Evolutionary conservation across 1,140 invertebrate species (phyloP).

Genomic region (Brachionus koreanus): DNA sequence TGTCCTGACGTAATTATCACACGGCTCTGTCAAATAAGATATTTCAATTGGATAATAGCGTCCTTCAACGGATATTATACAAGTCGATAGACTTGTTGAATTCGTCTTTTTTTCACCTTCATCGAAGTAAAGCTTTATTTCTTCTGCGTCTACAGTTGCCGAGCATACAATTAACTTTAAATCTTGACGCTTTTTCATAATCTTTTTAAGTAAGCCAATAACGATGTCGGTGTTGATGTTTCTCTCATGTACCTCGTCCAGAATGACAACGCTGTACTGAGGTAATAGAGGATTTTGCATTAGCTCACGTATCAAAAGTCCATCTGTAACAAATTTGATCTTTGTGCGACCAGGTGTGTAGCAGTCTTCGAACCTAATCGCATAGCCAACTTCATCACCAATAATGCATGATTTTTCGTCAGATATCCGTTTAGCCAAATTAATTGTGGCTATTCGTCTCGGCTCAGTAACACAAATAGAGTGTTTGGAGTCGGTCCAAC

Average conservation of each 20-base stretch:
- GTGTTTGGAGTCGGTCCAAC: slow-evolving; percentile 67
- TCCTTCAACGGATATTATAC: slow-evolving; percentile 82
- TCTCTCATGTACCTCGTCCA: slow-evolving; percentile 95
- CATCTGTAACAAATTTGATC: slow-evolving; percentile 87
- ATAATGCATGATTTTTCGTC: slow-evolving; percentile 76
- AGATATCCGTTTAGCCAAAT: slow-evolving; percentile 79
- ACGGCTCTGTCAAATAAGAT: slow-evolving; percentile 64
- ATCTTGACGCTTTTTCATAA: slow-evolving; percentile 75
- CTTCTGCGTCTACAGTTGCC: slow-evolving; percentile 86
- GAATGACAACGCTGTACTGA: slow-evolving; percentile 79
- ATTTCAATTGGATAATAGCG: slow-evolving; percentile 80
- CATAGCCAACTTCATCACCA: slow-evolving; percentile 82
- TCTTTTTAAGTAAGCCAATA: slow-evolving; percentile 88
- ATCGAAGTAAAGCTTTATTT: slow-evolving; percentile 52
- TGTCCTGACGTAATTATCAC: slow-evolving; percentile 40
- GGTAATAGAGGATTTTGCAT: slow-evolving; percentile 85
- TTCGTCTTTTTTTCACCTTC: not conserved
- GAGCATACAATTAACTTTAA: slow-evolving; percentile 84
- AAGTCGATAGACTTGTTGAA: slow-evolving; percentile 50
- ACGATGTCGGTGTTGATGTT: slow-evolving; percentile 87
- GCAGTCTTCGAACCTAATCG: slow-evolving; percentile 83
- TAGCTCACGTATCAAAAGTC: slow-evolving; percentile 86
- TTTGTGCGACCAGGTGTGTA: slow-evolving; percentile 67
- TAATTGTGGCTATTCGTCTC: slow-evolving; percentile 79
- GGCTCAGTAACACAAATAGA: slow-evolving; percentile 84